Conservation (phyloP, 1,140 invertebrate genomes). For the Cheumatopsyche charites region DNA sequence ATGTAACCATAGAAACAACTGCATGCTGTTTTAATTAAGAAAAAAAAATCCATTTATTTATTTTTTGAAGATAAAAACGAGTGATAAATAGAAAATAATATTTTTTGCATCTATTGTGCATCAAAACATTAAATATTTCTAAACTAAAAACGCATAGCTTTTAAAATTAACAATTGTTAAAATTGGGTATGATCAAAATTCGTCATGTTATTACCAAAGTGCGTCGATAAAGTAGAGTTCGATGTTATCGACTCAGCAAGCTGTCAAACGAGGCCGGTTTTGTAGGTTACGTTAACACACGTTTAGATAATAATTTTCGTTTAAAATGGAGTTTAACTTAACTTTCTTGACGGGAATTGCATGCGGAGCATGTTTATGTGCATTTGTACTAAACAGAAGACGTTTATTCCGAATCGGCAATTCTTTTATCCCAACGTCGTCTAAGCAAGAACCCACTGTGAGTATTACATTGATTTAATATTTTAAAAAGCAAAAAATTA, state of each 20-base stretch:
- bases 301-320: constrained; percentile 17
- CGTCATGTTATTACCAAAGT: background rate
- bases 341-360: constrained; percentile 54
- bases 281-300: constrained; percentile 23
- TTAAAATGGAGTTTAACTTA: constrained; percentile 54
- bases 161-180: no score
- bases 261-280: constrained; percentile 19
- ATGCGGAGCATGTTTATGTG: constrained; percentile 56
- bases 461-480: no score
- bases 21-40: no score
- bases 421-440: background rate
- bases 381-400: constrained; percentile 52
- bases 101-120: no score
- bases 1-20: background rate
- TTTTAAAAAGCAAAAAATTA: no score
- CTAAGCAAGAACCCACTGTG: background rate
- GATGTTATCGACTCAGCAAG: constrained; percentile 5
- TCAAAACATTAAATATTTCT: no score
- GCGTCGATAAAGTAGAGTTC: constrained; percentile 4
- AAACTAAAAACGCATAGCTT: no score
- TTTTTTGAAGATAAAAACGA: no score
- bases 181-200: background rate
- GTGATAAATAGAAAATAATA: no score
- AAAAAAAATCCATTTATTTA: no score
- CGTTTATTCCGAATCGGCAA: constrained; percentile 48